Conservation (phyloP, 2,888 invertebrate species). For the Scaptomyza tumidula region DNA sequence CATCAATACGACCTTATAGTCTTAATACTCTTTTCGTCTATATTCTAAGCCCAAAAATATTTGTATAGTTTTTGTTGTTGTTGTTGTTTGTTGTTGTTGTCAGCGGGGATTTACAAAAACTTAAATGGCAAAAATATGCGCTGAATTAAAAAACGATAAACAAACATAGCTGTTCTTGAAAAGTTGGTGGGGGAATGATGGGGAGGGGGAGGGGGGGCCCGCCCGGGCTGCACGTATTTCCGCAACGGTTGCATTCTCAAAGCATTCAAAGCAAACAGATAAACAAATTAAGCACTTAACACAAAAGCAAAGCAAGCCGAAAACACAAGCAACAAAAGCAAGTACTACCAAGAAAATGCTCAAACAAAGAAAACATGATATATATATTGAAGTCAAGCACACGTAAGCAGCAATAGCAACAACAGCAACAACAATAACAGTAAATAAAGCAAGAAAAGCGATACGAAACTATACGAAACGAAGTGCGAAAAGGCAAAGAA, state of each 20-base stretch:
- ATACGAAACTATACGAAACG: constrained; percentile 27
- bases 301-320: constrained; percentile 40
- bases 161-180: constrained; percentile 39
- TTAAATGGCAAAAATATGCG: constrained; percentile 43
- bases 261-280: constrained; percentile 46
- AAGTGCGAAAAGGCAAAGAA: constrained; percentile 54
- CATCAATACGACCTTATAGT: constrained; percentile 14
- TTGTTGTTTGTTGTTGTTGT: too few species aligned
- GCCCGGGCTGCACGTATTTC: constrained; percentile 67
- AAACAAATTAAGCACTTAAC: constrained; percentile 67
- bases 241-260: constrained; percentile 68
- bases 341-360: constrained; percentile 28
- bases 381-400: constrained; percentile 28
- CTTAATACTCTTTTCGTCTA: neutral
- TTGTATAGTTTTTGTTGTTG: constrained; percentile 6
- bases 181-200: neutral
- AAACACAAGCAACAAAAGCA: constrained; percentile 28
- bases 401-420: constrained; percentile 50
- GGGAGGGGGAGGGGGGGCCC: neutral
- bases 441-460: constrained; percentile 34
- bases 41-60: constrained; percentile 2
- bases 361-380: constrained; percentile 48
- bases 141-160: constrained; percentile 70
- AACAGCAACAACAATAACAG: constrained; percentile 14
- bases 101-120: constrained; percentile 32